A percentile compares a stretch with the other conserved stretches of the same genome.
Conservation (phyloP, 1,140 invertebrate species). For the Heliconius nattereri region DNA sequence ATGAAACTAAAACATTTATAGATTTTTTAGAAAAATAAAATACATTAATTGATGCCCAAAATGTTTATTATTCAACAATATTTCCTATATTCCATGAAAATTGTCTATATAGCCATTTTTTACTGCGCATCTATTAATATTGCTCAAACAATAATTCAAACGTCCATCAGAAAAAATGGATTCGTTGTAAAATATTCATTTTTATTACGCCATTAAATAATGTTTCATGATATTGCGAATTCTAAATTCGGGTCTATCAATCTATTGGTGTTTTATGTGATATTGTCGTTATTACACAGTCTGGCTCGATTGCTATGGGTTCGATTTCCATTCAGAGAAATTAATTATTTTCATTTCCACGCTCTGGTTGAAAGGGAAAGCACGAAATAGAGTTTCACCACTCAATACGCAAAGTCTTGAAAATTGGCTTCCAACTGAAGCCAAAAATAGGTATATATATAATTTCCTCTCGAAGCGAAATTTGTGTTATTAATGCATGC, state of each 20-base stretch:
- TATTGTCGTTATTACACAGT: neutral
- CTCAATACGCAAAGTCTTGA: too few relatives aligned
- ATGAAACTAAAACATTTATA: too few relatives aligned
- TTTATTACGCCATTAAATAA: conserved; percentile 17
- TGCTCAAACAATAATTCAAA: conserved; percentile 22
- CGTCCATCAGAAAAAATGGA: conserved; percentile 10
- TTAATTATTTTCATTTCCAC: neutral
- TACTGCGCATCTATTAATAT: conserved; percentile 5
- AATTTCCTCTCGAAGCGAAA: too few relatives aligned
- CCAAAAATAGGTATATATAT: too few relatives aligned
- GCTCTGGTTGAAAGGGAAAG: too few relatives aligned
- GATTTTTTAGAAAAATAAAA: neutral
- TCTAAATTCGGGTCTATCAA: conserved; percentile 23
- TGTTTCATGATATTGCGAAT: conserved; percentile 19
- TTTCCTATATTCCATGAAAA: neutral
- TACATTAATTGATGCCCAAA: neutral
- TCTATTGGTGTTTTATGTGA: neutral
- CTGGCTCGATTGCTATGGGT: too few relatives aligned
- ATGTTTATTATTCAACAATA: neutral
- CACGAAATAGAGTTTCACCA: too few relatives aligned
- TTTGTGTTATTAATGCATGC: too few relatives aligned
- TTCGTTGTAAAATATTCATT: conserved; percentile 18
- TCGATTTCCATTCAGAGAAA: too few relatives aligned
- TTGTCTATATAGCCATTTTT: neutral
- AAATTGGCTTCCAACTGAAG: too few relatives aligned